Conservation (phyloP, 1,140 invertebrate species). For the Drosophila sp. region DNA sequence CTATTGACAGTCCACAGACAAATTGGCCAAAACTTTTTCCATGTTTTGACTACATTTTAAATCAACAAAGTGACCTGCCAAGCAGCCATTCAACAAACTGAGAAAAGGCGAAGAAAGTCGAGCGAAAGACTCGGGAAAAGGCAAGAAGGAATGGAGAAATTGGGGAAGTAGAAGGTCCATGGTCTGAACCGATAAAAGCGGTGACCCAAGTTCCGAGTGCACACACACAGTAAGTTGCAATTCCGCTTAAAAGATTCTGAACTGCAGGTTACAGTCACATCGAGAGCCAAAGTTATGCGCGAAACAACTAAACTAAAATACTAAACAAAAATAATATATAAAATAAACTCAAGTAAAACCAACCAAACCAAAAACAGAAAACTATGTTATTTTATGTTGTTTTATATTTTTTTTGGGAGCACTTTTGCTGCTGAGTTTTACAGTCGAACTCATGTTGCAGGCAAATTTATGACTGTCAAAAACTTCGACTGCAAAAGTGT, state of each 20-base stretch:
- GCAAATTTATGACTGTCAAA: conserved; percentile 77
- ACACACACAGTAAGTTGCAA: conserved; percentile 44
- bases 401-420: conserved; percentile 12
- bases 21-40: conserved; percentile 14
- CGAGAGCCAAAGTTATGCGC: conserved; percentile 38
- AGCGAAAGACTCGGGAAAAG: no score
- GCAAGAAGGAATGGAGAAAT: not conserved
- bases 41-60: conserved; percentile 29
- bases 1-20: not conserved
- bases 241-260: conserved; percentile 62
- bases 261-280: conserved; percentile 38
- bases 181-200: conserved; percentile 13
- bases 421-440: conserved; percentile 34
- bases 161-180: not conserved
- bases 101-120: no score
- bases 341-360: conserved; percentile 2
- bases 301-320: conserved; percentile 16
- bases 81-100: not conserved
- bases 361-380: conserved; percentile 14
- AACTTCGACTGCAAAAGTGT: conserved; percentile 40
- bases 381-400: no score
- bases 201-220: conserved; percentile 19
- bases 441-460: conserved; percentile 73
- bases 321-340: conserved; percentile 1
- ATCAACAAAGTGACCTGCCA: conserved; percentile 30